A percentile compares a stretch with the other conserved stretches of the same genome.
phyloP scores from a whole-genome alignment of 2,113 vertebrate species.

The Leucosticte australis region DNA sequence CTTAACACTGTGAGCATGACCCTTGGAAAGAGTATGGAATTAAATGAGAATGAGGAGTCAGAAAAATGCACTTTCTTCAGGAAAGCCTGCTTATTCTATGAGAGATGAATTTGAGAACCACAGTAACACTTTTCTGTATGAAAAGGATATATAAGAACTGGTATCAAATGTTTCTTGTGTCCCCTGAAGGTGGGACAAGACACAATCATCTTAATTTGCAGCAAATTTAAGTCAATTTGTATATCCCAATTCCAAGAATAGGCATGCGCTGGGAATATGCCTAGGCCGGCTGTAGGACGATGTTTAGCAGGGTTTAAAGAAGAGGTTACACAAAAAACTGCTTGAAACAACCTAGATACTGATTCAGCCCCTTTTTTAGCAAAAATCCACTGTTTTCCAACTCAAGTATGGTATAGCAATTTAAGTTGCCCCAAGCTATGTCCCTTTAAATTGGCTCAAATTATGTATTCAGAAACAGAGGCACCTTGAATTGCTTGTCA shows the following conservation, averaged over 20 bases:
- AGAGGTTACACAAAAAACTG: not conserved
- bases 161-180: not conserved
- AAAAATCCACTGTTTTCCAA: not conserved
- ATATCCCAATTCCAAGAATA: slow-evolving; percentile 45
- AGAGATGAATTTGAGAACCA: not conserved
- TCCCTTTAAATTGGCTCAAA: not conserved
- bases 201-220: slow-evolving; percentile 22
- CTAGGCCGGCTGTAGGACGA: not conserved
- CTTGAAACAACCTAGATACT: not conserved
- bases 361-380: not conserved
- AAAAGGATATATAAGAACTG: not conserved
- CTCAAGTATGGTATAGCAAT: not conserved
- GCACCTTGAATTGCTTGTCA: not conserved
- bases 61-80: not conserved
- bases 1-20: not conserved
- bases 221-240: slow-evolving; percentile 36
- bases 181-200: slow-evolving; percentile 13
- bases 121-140: not conserved
- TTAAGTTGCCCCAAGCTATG: not conserved
- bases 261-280: slow-evolving; percentile 22
- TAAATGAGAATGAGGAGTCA: not conserved
- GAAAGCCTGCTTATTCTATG: not conserved
- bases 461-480: not conserved
- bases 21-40: not conserved
- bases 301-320: not conserved